These are phyloP conservation scores for Syngnathus acus DNA, from an alignment of 2,797 vertebrate species.

Conservation along the genomic window DNA sequence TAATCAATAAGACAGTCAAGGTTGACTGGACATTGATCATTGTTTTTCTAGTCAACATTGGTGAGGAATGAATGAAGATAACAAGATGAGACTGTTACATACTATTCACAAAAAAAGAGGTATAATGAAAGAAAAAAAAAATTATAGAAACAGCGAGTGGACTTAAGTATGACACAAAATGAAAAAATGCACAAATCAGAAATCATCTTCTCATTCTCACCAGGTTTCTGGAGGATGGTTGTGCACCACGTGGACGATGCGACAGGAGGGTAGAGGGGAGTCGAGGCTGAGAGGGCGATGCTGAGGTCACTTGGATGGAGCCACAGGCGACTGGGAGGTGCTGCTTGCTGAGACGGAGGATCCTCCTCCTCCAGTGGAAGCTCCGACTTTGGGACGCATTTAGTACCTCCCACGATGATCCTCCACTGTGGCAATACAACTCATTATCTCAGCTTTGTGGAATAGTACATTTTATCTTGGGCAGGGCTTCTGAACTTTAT, in stretches of 20 bases:
- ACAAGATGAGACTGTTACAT: background rate
- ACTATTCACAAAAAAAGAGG: background rate
- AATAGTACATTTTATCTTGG: background rate
- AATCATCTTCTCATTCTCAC: constrained; percentile 71
- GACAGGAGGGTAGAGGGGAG: constrained; percentile 89
- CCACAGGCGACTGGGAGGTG: constrained; percentile 85
- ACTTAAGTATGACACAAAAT: background rate
- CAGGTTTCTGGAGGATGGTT: constrained; percentile 93
- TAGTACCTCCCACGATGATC: constrained; percentile 94
- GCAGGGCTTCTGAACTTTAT: background rate
- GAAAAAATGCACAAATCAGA: background rate
- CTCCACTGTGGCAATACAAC: constrained; percentile 78
- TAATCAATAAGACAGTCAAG: constrained; percentile 1
- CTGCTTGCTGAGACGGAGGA: constrained; percentile 71
- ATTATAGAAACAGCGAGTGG: background rate
- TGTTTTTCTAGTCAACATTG: background rate
- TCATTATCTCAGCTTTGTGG: background rate
- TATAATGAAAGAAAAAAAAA: background rate
- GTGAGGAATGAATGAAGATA: background rate
- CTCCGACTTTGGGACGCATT: constrained; percentile 96
- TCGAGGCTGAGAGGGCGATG: constrained; percentile 93
- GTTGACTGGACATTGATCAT: background rate
- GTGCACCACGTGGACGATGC: constrained; percentile 96
- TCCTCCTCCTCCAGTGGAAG: constrained; percentile 82
- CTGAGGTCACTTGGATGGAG: constrained; percentile 94